Evolutionary conservation across 1,140 invertebrate species (phyloP), one percentile per base, ranked within the genome.

Genomic region (Neelides sp.): DNA sequence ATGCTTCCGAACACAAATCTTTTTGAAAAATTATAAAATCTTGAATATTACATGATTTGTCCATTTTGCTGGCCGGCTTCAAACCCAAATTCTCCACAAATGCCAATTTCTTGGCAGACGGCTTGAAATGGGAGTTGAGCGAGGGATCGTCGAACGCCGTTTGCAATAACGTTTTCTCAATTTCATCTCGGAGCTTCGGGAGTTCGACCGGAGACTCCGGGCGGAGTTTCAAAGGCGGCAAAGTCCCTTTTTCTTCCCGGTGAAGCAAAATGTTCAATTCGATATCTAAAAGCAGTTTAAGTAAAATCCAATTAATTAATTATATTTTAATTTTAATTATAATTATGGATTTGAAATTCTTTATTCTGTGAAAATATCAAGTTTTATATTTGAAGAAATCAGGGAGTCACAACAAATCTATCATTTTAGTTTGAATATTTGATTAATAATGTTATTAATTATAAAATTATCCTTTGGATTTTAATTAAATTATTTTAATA

Each of bases 191-290:
- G 13, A 54, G 24, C 39, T 32, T 44, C 2, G n/a, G 20, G 28
- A 49, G 45, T 0, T 34, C 46, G 3, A 35, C 37, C n/a, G 49
- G 17, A 8, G 19, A 28, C 5, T 7, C 7, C 1, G 48, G 30
- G 12, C 58, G 32, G 5, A 57, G 23, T 42, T 57, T 47, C 2
- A 57, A 19, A 8, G 54, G 49, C 3, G 52, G 51, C 13, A 60
- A 35, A 15, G 54, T 57, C 23, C 50, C 23, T 13, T 46, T 41
- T 17, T 56, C 41, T 15, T 27, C 32, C 20, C 58, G 51, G 22
- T 52, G 51, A 20, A 54, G 47, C 24, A 57, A 35, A 15, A 36
- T 51, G n/a, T 60, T 27, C n/a, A 60, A 23, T 39, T 60, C 54
- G 7, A 60, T 26, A 24, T 54, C 58, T 60, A 43, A 1, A 52